phyloP scores from a whole-genome alignment of 2,888 invertebrate species.

The Drosophila sordidapex region DNA sequence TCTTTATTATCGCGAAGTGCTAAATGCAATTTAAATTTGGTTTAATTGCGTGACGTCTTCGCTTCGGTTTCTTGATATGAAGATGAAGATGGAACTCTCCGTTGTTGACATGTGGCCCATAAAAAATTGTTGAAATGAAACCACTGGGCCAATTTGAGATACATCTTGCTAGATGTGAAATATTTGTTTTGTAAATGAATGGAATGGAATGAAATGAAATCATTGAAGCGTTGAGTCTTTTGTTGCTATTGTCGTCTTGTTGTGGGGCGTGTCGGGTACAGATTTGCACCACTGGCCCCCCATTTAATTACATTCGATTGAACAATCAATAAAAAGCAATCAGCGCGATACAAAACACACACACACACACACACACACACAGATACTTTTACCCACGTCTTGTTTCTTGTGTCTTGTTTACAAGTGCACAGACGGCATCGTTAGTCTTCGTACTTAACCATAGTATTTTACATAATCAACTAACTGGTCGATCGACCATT shows the following conservation, averaged over 20 bases:
- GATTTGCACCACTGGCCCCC: slow-evolving; percentile 72
- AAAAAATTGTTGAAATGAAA: slow-evolving; percentile 32
- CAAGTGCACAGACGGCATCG: slow-evolving; percentile 42
- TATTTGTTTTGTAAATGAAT: slow-evolving; percentile 45
- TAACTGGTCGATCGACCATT: slow-evolving; percentile 8
- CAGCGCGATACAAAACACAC: slow-evolving; percentile 51
- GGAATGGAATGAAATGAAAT: slow-evolving; percentile 47
- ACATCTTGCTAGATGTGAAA: slow-evolving; percentile 50
- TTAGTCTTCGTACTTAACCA: slow-evolving; percentile 48
- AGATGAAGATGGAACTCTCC: neutral
- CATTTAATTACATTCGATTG: slow-evolving; percentile 77
- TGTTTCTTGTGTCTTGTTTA: slow-evolving; percentile 37
- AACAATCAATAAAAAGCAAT: slow-evolving; percentile 80
- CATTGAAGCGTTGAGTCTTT: slow-evolving; percentile 60
- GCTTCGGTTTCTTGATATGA: neutral
- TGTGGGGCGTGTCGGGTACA: slow-evolving; percentile 48
- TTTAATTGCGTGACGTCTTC: slow-evolving; percentile 50
- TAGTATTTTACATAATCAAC: slow-evolving; percentile 73
- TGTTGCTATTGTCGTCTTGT: slow-evolving; percentile 18
- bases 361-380: slow-evolving; percentile 2
- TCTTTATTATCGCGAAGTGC: slow-evolving; percentile 66
- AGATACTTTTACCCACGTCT: slow-evolving; percentile 60
- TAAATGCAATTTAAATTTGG: slow-evolving; percentile 65
- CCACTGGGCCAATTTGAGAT: slow-evolving; percentile 42
- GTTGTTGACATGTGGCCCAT: slow-evolving; percentile 38